These are phyloP conservation scores for Lasiommata megera DNA, from an alignment of 2,888 invertebrate species.

Conservation along the genomic window DNA sequence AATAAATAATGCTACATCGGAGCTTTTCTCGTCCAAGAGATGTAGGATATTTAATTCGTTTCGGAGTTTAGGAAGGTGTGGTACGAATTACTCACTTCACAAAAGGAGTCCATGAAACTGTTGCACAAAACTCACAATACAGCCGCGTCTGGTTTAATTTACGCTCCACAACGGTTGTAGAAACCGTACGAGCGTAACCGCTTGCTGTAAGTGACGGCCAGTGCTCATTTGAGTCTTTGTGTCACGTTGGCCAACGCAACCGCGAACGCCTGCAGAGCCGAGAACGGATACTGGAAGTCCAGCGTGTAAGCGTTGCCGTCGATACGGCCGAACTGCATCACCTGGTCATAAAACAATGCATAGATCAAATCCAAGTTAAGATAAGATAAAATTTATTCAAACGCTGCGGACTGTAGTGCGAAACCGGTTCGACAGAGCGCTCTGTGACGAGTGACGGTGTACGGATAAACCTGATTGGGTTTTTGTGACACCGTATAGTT, in stretches of 20 bases:
- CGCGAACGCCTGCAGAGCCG: slow-evolving; percentile 98
- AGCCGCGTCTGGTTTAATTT: slow-evolving; percentile 16
- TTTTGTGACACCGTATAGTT: no score
- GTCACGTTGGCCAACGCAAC: slow-evolving; percentile 98
- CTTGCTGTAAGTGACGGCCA: slow-evolving; percentile 37
- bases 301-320: slow-evolving; percentile 99
- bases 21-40: no score
- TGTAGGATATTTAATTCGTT: no score
- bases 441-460: no score
- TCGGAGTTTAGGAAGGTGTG: background rate
- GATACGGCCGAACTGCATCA: slow-evolving; percentile 99
- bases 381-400: no score
- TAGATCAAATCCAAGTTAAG: no score
- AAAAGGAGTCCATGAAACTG: slow-evolving; percentile 21
- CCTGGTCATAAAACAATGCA: slow-evolving; percentile 82
- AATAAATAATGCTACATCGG: no score
- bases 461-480: no score
- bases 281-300: slow-evolving; percentile 99
- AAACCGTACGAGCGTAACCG: slow-evolving; percentile 41
- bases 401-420: no score
- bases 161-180: slow-evolving; percentile 38
- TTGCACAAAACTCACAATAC: slow-evolving; percentile 17
- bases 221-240: slow-evolving; percentile 91
- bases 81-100: background rate
- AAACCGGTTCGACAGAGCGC: no score